Evolutionary conservation across 2,888 invertebrate species (phyloP).

Genomic region (Rhopalosiphum nymphaeae): DNA sequence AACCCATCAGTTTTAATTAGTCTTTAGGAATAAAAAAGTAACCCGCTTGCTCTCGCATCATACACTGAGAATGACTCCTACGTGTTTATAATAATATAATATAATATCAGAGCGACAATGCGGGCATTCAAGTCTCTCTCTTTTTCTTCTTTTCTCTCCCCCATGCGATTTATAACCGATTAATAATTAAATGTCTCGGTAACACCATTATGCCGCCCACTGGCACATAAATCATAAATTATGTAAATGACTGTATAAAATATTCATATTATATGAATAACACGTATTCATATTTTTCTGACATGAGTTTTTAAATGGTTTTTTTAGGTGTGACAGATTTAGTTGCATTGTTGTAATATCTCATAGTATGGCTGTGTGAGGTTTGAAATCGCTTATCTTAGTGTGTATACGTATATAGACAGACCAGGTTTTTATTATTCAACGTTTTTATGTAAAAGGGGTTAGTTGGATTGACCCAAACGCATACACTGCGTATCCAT

Average conservation of each 20-base stretch:
- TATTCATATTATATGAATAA: conserved; percentile 49
- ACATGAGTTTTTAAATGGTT: conserved; percentile 61
- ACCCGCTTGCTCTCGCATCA: not conserved
- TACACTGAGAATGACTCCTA: conserved; percentile 26
- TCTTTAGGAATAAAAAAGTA: conserved; percentile 44
- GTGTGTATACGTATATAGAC: not conserved
- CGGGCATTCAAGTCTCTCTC: conserved; percentile 62
- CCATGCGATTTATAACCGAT: conserved; percentile 55
- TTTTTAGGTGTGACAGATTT: conserved; percentile 64
- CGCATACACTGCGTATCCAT: conserved; percentile 40
- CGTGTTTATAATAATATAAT: conserved; percentile 19
- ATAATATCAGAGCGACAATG: conserved; percentile 25
- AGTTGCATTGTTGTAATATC: conserved; percentile 54
- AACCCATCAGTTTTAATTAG: conserved; percentile 60
- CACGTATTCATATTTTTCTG: conserved; percentile 54
- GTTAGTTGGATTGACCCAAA: conserved; percentile 62
- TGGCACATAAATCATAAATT: conserved; percentile 63
- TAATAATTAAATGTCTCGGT: conserved; percentile 60
- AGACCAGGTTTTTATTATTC: conserved; percentile 52
- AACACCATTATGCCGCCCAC: conserved; percentile 59
- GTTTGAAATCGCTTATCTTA: conserved; percentile 45
- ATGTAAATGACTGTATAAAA: conserved; percentile 61
- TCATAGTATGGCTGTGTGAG: conserved; percentile 7
- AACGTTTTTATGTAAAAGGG: conserved; percentile 60
- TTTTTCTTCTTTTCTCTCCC: conserved; percentile 3